These are phyloP conservation scores for Pasiphila rectangulata DNA, from an alignment of 2,888 invertebrate genomes.

Conservation along the genomic window DNA sequence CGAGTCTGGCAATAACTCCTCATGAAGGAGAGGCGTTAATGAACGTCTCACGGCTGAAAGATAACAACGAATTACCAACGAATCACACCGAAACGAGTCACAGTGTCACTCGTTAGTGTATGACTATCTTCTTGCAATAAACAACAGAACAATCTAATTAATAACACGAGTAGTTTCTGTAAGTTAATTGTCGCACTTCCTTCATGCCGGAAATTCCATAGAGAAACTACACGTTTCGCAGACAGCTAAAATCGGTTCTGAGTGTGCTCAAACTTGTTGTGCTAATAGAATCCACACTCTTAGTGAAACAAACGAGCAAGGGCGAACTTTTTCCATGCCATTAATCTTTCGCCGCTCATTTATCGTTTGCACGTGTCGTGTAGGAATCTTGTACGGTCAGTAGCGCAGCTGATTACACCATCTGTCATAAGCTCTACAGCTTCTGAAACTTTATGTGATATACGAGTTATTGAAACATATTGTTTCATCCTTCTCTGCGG, in stretches of 20 bases:
- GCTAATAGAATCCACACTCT: constrained; percentile 39
- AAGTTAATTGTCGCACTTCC: constrained; percentile 21
- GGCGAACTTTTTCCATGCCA: constrained; percentile 53
- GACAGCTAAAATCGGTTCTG: constrained; percentile 25
- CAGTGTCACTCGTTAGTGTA: too few relatives aligned
- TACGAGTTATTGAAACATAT: constrained; percentile 12
- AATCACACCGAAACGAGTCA: too few relatives aligned
- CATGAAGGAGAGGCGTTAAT: too few relatives aligned
- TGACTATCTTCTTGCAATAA: too few relatives aligned
- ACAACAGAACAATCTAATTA: too few relatives aligned
- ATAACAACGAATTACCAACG: too few relatives aligned
- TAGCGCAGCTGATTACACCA: constrained; percentile 42
- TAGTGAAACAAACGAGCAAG: constrained; percentile 43
- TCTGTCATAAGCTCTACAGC: constrained; percentile 38
- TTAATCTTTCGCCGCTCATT: constrained; percentile 59
- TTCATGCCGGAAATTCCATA: too few relatives aligned
- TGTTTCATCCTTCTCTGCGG: background rate
- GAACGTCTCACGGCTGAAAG: too few relatives aligned
- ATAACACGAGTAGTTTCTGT: constrained; percentile 8
- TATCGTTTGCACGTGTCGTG: constrained; percentile 54
- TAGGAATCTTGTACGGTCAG: constrained; percentile 48
- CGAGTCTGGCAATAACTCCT: too few relatives aligned
- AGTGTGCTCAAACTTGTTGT: constrained; percentile 38
- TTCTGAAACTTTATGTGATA: constrained; percentile 21
- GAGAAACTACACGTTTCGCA: constrained; percentile 22